These are phyloP conservation scores for Rhombomys opimus DNA, from an alignment of 2,113 vertebrate genomes.

Conservation along the genomic window DNA sequence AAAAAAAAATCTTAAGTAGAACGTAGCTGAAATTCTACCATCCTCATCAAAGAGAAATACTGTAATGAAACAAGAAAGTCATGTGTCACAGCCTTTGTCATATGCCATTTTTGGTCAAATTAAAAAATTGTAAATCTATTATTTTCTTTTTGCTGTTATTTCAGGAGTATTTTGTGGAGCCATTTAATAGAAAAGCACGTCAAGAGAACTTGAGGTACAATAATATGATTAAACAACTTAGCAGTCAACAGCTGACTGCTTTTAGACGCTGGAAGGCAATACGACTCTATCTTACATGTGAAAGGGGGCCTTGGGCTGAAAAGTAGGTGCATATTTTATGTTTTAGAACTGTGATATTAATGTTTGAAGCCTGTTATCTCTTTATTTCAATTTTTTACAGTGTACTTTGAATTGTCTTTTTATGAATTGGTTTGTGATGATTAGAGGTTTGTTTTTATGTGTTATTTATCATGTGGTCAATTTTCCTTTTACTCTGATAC, in stretches of 20 bases:
- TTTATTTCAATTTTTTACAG: neutral
- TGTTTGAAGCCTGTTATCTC: conserved; percentile 13
- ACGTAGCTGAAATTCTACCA: conserved; percentile 20
- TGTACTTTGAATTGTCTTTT: conserved; percentile 31
- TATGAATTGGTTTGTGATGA: neutral
- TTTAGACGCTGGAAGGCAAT: conserved; percentile 94
- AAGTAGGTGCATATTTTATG: conserved; percentile 85
- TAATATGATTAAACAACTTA: conserved; percentile 95
- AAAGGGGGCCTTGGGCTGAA: conserved; percentile 96
- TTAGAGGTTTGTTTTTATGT: neutral
- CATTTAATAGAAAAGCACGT: conserved; percentile 93
- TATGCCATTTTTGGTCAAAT: neutral
- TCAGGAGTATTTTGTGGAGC: conserved; percentile 96
- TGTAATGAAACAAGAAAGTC: conserved; percentile 51
- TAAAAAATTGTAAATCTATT: neutral
- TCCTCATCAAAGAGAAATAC: conserved; percentile 49
- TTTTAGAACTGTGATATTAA: conserved; percentile 1
- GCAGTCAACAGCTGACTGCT: conserved; percentile 90
- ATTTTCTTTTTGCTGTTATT: conserved; percentile 50
- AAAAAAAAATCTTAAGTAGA: neutral
- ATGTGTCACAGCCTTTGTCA: neutral
- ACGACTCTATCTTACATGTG: conserved; percentile 92
- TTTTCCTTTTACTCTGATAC: neutral
- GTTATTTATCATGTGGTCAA: conserved; percentile 8
- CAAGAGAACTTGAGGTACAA: conserved; percentile 98